Evolutionary conservation across 2,888 invertebrate species (phyloP).

Genomic region (Gortyna flavago): DNA sequence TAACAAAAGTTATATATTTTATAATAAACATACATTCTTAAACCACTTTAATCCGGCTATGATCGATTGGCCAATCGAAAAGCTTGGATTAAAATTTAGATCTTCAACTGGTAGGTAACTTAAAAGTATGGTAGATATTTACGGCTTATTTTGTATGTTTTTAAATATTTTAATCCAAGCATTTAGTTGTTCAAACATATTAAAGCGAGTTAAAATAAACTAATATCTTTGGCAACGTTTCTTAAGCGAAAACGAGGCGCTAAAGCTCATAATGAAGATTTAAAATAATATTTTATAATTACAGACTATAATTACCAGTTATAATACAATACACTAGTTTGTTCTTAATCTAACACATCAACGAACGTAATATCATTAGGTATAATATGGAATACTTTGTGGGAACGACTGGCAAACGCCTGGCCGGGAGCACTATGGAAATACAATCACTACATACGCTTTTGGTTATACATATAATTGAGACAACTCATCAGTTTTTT

Average conservation of each 20-base stretch:
- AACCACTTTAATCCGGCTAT: slow-evolving; percentile 65
- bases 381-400: slow-evolving; percentile 74
- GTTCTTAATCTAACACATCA: slow-evolving; percentile 78
- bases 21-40: slow-evolving; percentile 49
- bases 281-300: slow-evolving; percentile 55
- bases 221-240: slow-evolving; percentile 74
- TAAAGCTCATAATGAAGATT: slow-evolving; percentile 65
- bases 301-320: slow-evolving; percentile 64
- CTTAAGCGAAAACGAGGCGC: slow-evolving; percentile 67
- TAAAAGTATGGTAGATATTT: neutral
- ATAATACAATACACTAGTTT: slow-evolving; percentile 68
- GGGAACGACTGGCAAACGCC: slow-evolving; percentile 57
- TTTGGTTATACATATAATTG: neutral
- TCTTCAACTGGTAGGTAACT: neutral
- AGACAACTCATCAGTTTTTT: neutral
- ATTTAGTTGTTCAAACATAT: slow-evolving; percentile 40
- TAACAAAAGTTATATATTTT: slow-evolving; percentile 50
- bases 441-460: neutral
- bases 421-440: neutral
- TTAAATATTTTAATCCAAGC: slow-evolving; percentile 36
- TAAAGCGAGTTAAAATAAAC: slow-evolving; percentile 60
- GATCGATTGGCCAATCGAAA: slow-evolving; percentile 45
- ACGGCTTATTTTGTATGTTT: neutral
- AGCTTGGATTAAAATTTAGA: slow-evolving; percentile 41
- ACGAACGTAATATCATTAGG: slow-evolving; percentile 70